Base-by-base conservation (phyloP, 2,113 vertebrate genomes). In the Mustela lutreola region DNA sequence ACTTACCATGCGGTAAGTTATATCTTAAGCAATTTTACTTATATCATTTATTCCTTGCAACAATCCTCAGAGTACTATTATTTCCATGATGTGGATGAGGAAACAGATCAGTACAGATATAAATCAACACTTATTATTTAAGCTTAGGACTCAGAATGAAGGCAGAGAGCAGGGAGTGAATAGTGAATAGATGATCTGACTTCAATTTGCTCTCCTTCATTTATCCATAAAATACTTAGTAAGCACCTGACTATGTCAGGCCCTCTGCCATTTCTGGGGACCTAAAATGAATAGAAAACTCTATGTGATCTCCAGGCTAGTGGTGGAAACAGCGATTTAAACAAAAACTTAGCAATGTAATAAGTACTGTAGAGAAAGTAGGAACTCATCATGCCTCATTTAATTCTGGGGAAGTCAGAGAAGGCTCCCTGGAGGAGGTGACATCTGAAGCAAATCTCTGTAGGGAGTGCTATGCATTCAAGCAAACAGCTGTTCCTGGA, bases 231-330 rank as follows among this genome's bases (percentile, higher is more conserved):
- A 87, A 93, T 56, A 67, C 80, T 80, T 92, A 81, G 91, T 76
- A 63, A 83, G 71, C 75, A 42, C 81, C 31, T 36, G 75, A 79
- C 4, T 76, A 7, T 87, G 21, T 33, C 71, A 63, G 5, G 24
- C 8, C 58, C 33, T 91, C 84, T 70, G 80, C 81, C 84, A 24
- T 94, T 91, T 94, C 95, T 91, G n/a, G 28, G 53, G 24, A 67
- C 89, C 50, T 82, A 65, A 65, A 78, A 81, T 28, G 73, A 93
- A 58, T 39, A 76, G 48, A 88, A 86, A 94, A 67, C 22, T 60
- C 24, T 87, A 53, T 18, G 71, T 71, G 33, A 28, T 70, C 28
- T 78, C 76, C 31, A 82, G 33, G 11, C 24, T 71, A 18, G 10
- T 65, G 33, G n/a, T 65, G 7, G 31, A 75, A 95, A 82, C 2